These are phyloP conservation scores for Torymus tubicola DNA, from an alignment of 2,888 invertebrate genomes.

Conservation along the genomic window DNA sequence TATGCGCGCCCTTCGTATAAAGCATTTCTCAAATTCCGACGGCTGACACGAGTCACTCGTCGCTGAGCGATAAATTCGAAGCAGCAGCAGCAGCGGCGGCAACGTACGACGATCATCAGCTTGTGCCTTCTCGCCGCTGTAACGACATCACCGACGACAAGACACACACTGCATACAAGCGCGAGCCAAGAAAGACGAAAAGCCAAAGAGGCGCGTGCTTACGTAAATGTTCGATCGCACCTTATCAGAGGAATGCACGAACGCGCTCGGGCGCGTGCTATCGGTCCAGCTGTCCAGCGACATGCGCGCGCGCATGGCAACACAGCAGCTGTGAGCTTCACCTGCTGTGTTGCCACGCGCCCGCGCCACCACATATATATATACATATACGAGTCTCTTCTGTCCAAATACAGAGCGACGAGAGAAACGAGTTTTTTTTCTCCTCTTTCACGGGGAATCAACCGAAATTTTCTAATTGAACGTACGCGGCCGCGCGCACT, in stretches of 20 bases:
- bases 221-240: background rate
- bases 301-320: conserved; percentile 60
- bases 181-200: no score
- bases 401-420: conserved; percentile 38
- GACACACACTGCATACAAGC: no score
- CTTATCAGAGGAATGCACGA: conserved; percentile 64
- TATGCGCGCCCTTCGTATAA: no score
- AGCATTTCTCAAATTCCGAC: conserved; percentile 33
- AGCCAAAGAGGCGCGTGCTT: no score
- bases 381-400: conserved; percentile 7
- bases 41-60: conserved; percentile 46
- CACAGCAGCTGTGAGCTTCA: conserved; percentile 68
- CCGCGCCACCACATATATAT: no score
- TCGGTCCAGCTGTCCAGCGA: conserved; percentile 73
- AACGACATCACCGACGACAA: no score
- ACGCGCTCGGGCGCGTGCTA: conserved; percentile 52
- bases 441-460: no score
- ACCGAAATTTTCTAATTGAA: no score
- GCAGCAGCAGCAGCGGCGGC: background rate
- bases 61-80: conserved; percentile 23
- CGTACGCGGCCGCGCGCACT: no score
- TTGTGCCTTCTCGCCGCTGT: no score
- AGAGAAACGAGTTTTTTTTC: no score
- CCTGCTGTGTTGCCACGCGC: conserved; percentile 66
- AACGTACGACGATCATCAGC: no score